These are phyloP conservation scores for Oreohelix idahoensis DNA, from an alignment of 1,140 invertebrate species.

Conservation along the genomic window DNA sequence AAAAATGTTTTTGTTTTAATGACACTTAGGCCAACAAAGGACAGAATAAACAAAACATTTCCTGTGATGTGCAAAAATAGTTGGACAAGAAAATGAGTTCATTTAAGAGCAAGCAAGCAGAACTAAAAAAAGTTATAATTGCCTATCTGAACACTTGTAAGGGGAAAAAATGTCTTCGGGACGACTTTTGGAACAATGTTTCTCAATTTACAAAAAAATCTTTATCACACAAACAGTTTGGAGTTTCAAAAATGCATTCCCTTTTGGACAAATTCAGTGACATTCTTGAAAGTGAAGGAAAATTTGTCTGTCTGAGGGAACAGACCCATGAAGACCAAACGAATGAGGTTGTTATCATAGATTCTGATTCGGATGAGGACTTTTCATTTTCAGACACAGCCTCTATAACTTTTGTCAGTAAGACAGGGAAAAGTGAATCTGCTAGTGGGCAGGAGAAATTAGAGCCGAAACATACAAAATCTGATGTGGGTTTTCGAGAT, in stretches of 20 bases:
- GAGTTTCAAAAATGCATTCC: slow-evolving; percentile 13
- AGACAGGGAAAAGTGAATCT: background rate
- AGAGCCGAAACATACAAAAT: background rate
- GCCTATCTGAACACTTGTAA: slow-evolving; percentile 1
- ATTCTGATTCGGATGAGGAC: background rate
- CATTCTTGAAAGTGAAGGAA: background rate
- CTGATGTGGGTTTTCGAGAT: background rate
- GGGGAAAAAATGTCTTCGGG: background rate
- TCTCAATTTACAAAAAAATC: background rate
- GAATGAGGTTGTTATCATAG: background rate
- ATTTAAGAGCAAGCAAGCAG: background rate
- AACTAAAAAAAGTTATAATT: background rate
- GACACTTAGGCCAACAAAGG: too few relatives aligned
- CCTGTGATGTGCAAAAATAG: too few relatives aligned
- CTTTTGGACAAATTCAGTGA: slow-evolving; percentile 20
- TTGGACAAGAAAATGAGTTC: slow-evolving; percentile 15
- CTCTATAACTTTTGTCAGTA: background rate
- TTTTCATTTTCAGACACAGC: background rate
- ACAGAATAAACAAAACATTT: too few relatives aligned
- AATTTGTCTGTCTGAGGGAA: background rate
- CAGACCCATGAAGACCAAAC: background rate
- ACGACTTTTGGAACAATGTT: slow-evolving; percentile 16
- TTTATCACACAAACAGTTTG: background rate
- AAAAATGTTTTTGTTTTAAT: too few relatives aligned
- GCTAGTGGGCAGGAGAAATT: background rate